Base-by-base conservation (phyloP, 2,888 invertebrate species). In the Platynereis dumerilii region DNA sequence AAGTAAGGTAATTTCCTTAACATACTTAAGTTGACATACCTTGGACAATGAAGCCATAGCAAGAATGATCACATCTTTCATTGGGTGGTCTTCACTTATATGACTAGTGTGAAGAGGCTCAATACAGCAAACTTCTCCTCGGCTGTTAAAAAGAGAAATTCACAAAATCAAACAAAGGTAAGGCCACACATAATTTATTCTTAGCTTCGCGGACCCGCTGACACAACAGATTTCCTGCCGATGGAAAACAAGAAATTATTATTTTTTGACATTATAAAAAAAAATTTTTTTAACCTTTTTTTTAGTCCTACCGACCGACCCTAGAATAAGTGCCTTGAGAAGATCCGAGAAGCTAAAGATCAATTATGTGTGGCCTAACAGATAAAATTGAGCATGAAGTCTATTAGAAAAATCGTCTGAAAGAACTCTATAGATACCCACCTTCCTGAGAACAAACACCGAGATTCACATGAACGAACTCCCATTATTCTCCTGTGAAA, bases 1-100 rank as follows among this genome's bases (percentile, higher is more conserved):
- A n/a, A n/a, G n/a, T n/a, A n/a, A n/a, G n/a, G n/a, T n/a, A n/a
- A n/a, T n/a, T n/a, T n/a, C n/a, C n/a, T n/a, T n/a, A n/a, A n/a
- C n/a, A n/a, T n/a, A n/a, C n/a, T n/a, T n/a, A n/a, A n/a, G n/a
- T n/a, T n/a, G n/a, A 34, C 34, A 44, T 7, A 93, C 92, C 85
- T 94, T 94, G 0, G 96, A 94, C 57, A 97, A 87, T 0, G 97
- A 96, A 0, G 96, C 97, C 87, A 98, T 88, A 0, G 97, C 97
- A 62, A 97, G 88, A 65, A 97, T 88, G 63, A 91, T 89, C 74
- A 90, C 89, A 73, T 90, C 90, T 76, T 90, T 89, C 72, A 93
- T 84, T 20, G 92, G 91, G 81, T 91, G 82, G 26, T 87, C 86
- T 62, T 88, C 83, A 68, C 87, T 85, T 69, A 81, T 80, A 12